A percentile compares a stretch with the other conserved stretches of the same genome.
phyloP scores from a whole-genome alignment of 2,888 invertebrate species.

The Buathra laborator region DNA sequence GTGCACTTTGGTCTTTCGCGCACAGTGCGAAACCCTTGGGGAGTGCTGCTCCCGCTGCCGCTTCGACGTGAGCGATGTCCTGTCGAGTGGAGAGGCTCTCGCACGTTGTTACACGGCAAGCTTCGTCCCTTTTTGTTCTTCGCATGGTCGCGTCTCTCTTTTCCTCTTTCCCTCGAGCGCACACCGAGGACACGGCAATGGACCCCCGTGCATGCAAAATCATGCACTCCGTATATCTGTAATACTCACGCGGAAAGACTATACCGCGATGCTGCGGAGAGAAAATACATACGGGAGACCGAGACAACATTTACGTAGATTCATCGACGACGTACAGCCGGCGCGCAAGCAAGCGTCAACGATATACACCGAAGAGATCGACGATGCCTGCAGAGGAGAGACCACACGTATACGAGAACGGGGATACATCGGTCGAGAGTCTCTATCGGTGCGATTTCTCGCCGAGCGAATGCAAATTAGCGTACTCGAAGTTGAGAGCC shows the following conservation, averaged over 20 bases:
- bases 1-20: constrained; percentile 57
- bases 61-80: constrained; percentile 81
- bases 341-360: constrained; percentile 7
- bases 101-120: constrained; percentile 70
- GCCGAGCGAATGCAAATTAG: constrained; percentile 76
- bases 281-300: constrained; percentile 51
- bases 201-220: constrained; percentile 13
- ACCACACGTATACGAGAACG: constrained; percentile 67
- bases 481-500: constrained; percentile 75
- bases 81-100: constrained; percentile 76
- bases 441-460: constrained; percentile 58
- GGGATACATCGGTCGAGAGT: constrained; percentile 66
- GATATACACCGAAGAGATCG: constrained; percentile 43
- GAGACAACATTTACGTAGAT: constrained; percentile 62
- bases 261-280: constrained; percentile 34
- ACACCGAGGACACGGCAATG: constrained; percentile 9
- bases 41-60: constrained; percentile 68
- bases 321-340: constrained; percentile 55
- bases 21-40: constrained; percentile 26
- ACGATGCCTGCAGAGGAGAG: constrained; percentile 37
- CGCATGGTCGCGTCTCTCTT: constrained; percentile 15
- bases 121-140: constrained; percentile 50
- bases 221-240: constrained; percentile 2
- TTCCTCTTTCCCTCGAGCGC: constrained; percentile 17
- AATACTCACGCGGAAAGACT: constrained; percentile 11